Base-by-base conservation (phyloP, 2,888 invertebrate genomes). In the Rutpela maculata region DNA sequence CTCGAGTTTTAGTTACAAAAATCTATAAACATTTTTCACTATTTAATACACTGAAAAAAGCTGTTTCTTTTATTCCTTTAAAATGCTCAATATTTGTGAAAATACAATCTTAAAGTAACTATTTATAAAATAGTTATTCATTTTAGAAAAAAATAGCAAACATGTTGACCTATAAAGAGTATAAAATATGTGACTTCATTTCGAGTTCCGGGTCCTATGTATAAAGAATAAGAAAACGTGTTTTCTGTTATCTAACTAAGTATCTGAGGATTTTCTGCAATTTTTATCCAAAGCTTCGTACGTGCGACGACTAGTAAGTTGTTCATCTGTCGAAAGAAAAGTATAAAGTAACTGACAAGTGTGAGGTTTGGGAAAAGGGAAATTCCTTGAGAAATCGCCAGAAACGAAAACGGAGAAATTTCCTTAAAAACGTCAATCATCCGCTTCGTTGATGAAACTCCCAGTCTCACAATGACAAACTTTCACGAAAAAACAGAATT, bases 351-450 rank as follows among this genome's bases (percentile, higher is more conserved):
- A 87, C 85, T 86, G 88, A 87, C 87, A 88, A 88, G 87, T 86
- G 87, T 83, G 85, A 86, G 72, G 72, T 72, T 50, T 55, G 59
- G 71, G 71, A 43, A 65, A 60, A 56, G 76, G 87, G 86, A 85
- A 86, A 85, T 86, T 87, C 86, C 85, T 81, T 82, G 85, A 85
- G 86, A 87, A 88, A 88, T 88, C 87, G 85, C 83, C 81, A 84
- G 81, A 85, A 80, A 80, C 77, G 80, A 78, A 86, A 85, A 82
- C 83, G 84, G 83, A 81, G 82, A 86, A 83, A 85, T 84, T 84
- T 84, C 84, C 84, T 81, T 82, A 85, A 87, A 88, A 88, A 88
- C 85, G 88, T 88, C 88, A 88, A 87, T 88, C 88, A 88, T 85
- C 84, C 85, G 85, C 80, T 83, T 75, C 80, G 83, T 78, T 81